A percentile compares a stretch with the other conserved stretches of the same genome.
Conservation (phyloP, 2,888 invertebrate genomes). For the Zaprionus obscuricornis region DNA sequence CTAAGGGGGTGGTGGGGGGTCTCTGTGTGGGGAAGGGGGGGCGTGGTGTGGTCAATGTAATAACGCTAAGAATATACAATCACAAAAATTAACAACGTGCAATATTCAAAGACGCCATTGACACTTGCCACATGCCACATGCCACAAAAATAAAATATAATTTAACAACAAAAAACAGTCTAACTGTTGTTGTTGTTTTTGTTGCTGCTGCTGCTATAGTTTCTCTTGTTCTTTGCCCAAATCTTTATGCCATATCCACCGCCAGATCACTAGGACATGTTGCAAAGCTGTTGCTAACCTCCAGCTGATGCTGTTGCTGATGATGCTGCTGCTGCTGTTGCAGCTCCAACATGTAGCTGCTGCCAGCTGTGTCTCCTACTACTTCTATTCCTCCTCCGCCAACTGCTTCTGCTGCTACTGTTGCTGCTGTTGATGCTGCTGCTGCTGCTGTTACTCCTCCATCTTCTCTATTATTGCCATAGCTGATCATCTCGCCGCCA, state of each 20-base stretch:
- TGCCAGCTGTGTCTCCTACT: too few relatives aligned
- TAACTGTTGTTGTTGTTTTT: conserved; percentile 45
- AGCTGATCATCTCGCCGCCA: not conserved
- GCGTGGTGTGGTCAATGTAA: conserved; percentile 14
- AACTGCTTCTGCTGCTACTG: conserved; percentile 12
- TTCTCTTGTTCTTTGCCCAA: not conserved
- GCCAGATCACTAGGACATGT: conserved; percentile 68
- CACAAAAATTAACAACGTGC: conserved; percentile 81
- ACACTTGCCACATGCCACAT: conserved; percentile 24
- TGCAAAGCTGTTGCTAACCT: conserved; percentile 29
- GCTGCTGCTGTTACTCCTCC: too few relatives aligned
- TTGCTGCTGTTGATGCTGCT: conserved; percentile 7
- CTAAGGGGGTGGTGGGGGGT: not conserved
- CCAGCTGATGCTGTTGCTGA: conserved; percentile 29
- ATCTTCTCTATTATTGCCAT: conserved; percentile 7
- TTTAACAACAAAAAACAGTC: conserved; percentile 42
- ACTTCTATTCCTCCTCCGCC: too few relatives aligned
- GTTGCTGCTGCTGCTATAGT: not conserved
- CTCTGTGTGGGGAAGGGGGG: not conserved
- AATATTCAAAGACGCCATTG: conserved; percentile 68
- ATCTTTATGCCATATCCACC: conserved; percentile 55
- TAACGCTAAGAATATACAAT: conserved; percentile 75
- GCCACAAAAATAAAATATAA: not conserved
- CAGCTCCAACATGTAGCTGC: conserved; percentile 35
- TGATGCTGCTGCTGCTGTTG: conserved; percentile 33